Conservation (phyloP, 2,888 invertebrate genomes). For the Deilephila elpenor region DNA sequence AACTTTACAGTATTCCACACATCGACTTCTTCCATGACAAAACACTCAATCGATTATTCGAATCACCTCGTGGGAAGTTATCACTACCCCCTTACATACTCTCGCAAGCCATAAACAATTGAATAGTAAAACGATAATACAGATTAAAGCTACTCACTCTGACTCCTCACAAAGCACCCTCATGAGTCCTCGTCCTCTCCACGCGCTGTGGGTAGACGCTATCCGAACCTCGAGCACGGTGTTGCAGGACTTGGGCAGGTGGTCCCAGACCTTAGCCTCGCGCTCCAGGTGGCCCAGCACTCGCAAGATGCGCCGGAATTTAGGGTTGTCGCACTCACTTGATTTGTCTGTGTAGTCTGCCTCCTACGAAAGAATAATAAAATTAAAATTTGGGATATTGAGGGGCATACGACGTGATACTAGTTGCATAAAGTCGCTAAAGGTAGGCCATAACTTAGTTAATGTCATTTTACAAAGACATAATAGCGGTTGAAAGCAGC, state of each 20-base stretch:
- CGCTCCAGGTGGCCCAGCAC: conserved; percentile 84
- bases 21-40: no score
- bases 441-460: no score
- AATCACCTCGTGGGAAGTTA: no score
- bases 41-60: no score
- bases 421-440: no score
- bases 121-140: neutral
- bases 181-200: conserved; percentile 88
- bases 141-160: conserved; percentile 78
- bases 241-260: conserved; percentile 82
- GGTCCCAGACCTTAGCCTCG: conserved; percentile 84
- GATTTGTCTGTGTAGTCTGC: conserved; percentile 76
- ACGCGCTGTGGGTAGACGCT: conserved; percentile 87
- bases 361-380: conserved; percentile 7
- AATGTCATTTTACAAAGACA: no score
- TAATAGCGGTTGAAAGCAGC: no score
- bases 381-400: neutral
- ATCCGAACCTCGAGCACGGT: conserved; percentile 85
- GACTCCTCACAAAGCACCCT: conserved; percentile 87
- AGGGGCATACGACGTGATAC: no score
- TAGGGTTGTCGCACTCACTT: conserved; percentile 83
- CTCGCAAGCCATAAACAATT: no score
- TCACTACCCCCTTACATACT: no score
- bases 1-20: no score
- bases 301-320: conserved; percentile 86